Evolutionary conservation across 1,140 invertebrate genomes (phyloP).

Genomic region (Holcopasites calliopsidis): DNA sequence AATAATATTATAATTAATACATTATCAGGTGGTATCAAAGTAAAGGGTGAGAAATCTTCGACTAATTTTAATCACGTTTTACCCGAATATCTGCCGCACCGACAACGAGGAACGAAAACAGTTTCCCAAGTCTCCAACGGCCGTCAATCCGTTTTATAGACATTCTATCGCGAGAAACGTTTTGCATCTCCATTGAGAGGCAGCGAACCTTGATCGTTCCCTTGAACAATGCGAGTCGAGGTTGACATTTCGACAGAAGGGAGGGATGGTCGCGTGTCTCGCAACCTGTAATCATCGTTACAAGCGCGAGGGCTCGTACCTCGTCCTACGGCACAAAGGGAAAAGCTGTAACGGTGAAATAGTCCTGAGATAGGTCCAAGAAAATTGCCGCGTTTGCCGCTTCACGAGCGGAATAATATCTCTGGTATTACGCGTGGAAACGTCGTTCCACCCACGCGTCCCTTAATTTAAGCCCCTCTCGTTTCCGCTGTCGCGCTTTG

Average conservation of each 20-base stretch:
- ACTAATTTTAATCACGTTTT: no score
- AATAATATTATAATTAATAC: no score
- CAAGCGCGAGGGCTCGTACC: conserved; percentile 25
- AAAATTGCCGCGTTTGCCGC: conserved; percentile 51
- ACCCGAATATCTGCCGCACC: no score
- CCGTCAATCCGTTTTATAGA: background rate
- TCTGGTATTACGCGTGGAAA: conserved; percentile 46
- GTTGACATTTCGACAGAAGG: conserved; percentile 30
- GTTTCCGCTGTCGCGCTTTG: background rate
- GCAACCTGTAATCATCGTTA: conserved; percentile 22
- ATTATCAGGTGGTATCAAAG: no score
- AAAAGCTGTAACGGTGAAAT: conserved; percentile 43
- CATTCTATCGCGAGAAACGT: no score
- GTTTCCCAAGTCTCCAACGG: no score
- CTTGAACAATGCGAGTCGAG: background rate
- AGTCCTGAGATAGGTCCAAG: conserved; percentile 25
- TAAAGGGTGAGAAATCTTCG: no score
- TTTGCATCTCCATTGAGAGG: background rate
- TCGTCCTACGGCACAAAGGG: conserved; percentile 12
- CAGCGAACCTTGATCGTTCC: background rate
- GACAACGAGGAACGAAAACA: no score
- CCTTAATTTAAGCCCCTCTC: conserved; percentile 2
- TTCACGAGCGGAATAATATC: conserved; percentile 54
- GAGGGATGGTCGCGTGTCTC: conserved; percentile 2
- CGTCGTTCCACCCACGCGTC: conserved; percentile 20